Percentiles rank a stretch among this genome's conserved stretches.
phyloP scores from a whole-genome alignment of 2,888 invertebrate species.

The Gari tellinella region DNA sequence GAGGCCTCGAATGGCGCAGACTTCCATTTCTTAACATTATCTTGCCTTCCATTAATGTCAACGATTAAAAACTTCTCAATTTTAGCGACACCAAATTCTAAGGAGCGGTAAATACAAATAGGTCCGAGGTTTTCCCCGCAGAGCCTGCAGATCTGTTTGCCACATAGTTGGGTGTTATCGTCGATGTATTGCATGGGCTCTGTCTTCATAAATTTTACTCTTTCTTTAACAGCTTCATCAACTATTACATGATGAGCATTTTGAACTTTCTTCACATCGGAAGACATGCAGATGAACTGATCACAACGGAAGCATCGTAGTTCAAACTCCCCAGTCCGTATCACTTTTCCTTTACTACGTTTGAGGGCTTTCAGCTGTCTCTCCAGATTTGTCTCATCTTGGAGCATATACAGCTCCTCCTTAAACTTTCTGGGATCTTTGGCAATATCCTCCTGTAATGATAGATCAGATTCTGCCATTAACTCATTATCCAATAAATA shows the following conservation, averaged over 20 bases:
- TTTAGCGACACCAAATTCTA: slow-evolving; percentile 68
- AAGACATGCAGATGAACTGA: slow-evolving; percentile 70
- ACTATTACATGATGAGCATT: slow-evolving; percentile 74
- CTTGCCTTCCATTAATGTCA: slow-evolving; percentile 61
- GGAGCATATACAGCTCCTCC: slow-evolving; percentile 51
- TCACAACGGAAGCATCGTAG: slow-evolving; percentile 76
- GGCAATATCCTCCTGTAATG: slow-evolving; percentile 29
- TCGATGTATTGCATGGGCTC: slow-evolving; percentile 35
- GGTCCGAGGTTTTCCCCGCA: slow-evolving; percentile 70
- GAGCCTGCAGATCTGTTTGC: slow-evolving; percentile 65
- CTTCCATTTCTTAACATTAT: slow-evolving; percentile 69
- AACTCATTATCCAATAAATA: too few species aligned
- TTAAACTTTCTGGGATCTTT: slow-evolving; percentile 42
- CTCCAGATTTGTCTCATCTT: slow-evolving; percentile 65
- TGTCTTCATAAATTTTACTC: slow-evolving; percentile 39
- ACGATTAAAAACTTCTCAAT: slow-evolving; percentile 66
- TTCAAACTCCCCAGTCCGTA: slow-evolving; percentile 65
- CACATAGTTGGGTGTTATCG: slow-evolving; percentile 52
- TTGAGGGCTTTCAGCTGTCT: slow-evolving; percentile 57
- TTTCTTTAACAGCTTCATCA: slow-evolving; percentile 58
- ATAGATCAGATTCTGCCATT: background rate
- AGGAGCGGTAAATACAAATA: slow-evolving; percentile 54
- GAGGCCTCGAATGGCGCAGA: slow-evolving; percentile 57
- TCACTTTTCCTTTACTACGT: slow-evolving; percentile 23
- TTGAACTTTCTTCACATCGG: slow-evolving; percentile 72